phyloP scores from a whole-genome alignment of 2,888 invertebrate genomes.

The Orthosia gracilis region DNA sequence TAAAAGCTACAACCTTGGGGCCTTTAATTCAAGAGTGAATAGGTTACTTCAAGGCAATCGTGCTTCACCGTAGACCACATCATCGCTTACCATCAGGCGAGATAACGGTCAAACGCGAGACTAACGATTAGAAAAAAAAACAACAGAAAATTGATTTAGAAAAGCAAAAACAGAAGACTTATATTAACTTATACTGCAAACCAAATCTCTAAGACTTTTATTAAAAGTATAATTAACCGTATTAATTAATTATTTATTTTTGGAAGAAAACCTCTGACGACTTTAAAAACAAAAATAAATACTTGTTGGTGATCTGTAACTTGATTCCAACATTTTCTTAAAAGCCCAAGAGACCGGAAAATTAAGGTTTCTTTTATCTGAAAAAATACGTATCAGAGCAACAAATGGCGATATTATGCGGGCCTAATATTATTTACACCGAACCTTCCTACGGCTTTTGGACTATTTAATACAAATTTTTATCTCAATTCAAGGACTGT shows the following conservation, averaged over 20 bases:
- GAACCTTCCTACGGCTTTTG: not conserved
- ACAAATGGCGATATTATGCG: slow-evolving; percentile 42
- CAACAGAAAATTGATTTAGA: not conserved
- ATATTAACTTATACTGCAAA: too few species aligned
- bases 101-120: too few species aligned
- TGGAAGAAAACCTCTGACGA: not conserved
- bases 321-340: not conserved
- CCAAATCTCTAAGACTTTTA: not conserved
- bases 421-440: slow-evolving; percentile 32
- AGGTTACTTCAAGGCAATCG: too few species aligned
- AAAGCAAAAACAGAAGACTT: too few species aligned
- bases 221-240: too few species aligned
- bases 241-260: not conserved
- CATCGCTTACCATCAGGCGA: too few species aligned
- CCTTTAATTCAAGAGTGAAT: too few species aligned
- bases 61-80: too few species aligned
- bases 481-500: slow-evolving; percentile 18
- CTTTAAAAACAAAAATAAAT: not conserved
- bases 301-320: not conserved
- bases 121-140: not conserved
- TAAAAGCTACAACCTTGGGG: too few species aligned
- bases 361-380: slow-evolving; percentile 42
- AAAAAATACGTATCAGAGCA: slow-evolving; percentile 30
- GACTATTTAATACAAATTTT: slow-evolving; percentile 24
- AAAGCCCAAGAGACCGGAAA: slow-evolving; percentile 29